phyloP scores from a whole-genome alignment of 2,113 vertebrate species.

The Bungarus multicinctus region DNA sequence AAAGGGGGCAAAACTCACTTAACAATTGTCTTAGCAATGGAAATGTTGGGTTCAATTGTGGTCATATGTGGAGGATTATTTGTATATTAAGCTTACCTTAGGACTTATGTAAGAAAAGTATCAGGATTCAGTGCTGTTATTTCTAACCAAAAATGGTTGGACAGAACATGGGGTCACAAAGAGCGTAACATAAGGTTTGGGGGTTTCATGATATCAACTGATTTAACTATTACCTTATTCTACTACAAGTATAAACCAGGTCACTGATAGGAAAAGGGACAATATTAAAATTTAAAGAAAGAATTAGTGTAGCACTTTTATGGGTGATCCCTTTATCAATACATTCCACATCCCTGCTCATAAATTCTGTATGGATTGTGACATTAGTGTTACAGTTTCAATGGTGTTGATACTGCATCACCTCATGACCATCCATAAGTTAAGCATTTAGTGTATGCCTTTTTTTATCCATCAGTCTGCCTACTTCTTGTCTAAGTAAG shows the following conservation, averaged over 20 bases:
- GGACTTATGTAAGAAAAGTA: neutral
- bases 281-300: neutral
- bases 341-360: neutral
- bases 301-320: neutral
- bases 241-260: neutral
- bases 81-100: neutral
- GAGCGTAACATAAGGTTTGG: neutral
- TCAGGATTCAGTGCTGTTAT: neutral
- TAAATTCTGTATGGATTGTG: neutral
- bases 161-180: neutral
- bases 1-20: too few species aligned
- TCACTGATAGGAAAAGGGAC: neutral
- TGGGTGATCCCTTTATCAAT: neutral
- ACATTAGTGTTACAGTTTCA: neutral
- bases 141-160: neutral
- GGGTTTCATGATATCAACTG: neutral
- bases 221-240: neutral
- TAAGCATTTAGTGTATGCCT: neutral
- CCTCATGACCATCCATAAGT: neutral
- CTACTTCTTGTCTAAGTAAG: neutral
- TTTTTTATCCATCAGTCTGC: neutral
- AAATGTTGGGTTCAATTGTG: too few species aligned
- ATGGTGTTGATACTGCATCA: neutral
- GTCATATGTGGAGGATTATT: too few species aligned
- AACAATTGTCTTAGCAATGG: too few species aligned